Base-by-base conservation (phyloP, 1,140 invertebrate species). In the Tetranychus cinnabarinus region DNA sequence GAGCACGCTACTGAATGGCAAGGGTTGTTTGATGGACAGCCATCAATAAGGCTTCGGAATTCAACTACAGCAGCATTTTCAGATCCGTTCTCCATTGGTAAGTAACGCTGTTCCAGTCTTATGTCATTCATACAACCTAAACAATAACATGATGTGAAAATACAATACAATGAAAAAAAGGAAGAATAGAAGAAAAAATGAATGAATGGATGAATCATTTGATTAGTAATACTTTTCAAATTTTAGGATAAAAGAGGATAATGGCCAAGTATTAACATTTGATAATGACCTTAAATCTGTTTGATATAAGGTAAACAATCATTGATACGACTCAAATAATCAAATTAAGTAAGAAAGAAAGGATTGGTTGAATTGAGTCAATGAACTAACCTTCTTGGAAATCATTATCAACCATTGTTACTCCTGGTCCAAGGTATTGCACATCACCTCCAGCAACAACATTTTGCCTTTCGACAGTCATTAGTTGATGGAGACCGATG, bases 361-460 rank as follows among this genome's bases (percentile, higher is more conserved):
- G 23, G 15, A 37, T 5, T 7, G n/a, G 8, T 12, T n/a, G 47
- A 37, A 39, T 31, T 47, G 31, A 6, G 5, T 42, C 39, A 42
- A 42, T 42, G 39, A 42, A 42, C 67, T 70, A 71, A 86, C 84
- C 83, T 78, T 91, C 88, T 68, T 91, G 86, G 72, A 87, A 92
- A 71, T 93, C 89, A n/a, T 86, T 84, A 69, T 90, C 90, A 6
- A 93, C 88, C 74, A 91, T 87, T 70, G 89, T 90, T 0, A 66
- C 39, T 52, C 67, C 62, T 54, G 68, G 67, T 35, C 88, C 88
- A 33, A 88, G 89, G 68, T 92, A 92, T 69, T 92, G 88, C 3
- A 88, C 89, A 73, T 92, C 92, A 7, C 89, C 89, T 60, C 89
- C 89, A 1, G 88, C 88, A 69, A 90, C 91, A 36, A 95, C 87